phyloP scores from a whole-genome alignment of 2,797 vertebrate genomes.

The Odontamblyopus rebecca region DNA sequence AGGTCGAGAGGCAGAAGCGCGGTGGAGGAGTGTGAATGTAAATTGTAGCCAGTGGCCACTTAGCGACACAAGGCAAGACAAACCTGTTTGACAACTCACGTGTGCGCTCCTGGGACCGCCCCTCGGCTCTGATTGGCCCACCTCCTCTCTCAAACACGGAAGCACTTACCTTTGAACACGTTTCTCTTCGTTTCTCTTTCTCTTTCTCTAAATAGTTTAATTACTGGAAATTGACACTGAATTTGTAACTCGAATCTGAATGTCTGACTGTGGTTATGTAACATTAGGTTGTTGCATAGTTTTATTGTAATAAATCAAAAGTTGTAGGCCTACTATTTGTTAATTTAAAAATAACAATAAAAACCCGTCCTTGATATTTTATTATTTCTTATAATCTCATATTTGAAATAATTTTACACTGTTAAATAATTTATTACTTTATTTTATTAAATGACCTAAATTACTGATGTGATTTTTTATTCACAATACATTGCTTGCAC shows the following conservation, averaged over 20 bases:
- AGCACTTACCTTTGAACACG: slow-evolving; percentile 31
- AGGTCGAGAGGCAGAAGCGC: background rate
- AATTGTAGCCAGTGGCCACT: slow-evolving; percentile 22
- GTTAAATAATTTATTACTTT: background rate
- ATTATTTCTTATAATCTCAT: background rate
- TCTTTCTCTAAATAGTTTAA: background rate
- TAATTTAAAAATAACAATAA: background rate
- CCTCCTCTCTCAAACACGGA: slow-evolving; percentile 28
- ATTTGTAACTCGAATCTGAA: background rate
- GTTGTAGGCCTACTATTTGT: background rate
- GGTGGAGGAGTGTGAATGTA: background rate
- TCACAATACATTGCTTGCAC: slow-evolving; percentile 14
- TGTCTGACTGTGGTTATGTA: background rate
- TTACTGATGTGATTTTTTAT: slow-evolving; percentile 39
- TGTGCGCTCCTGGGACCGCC: slow-evolving; percentile 47
- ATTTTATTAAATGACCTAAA: background rate
- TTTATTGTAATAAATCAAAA: no score
- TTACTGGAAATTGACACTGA: background rate
- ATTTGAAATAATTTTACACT: background rate
- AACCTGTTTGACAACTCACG: slow-evolving; percentile 74
- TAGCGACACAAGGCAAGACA: slow-evolving; percentile 32
- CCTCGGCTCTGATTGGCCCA: slow-evolving; percentile 41
- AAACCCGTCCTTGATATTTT: background rate
- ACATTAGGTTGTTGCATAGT: no score
- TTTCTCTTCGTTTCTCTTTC: background rate